Conservation (phyloP, 1,140 invertebrate species). For the Atta colombica region DNA sequence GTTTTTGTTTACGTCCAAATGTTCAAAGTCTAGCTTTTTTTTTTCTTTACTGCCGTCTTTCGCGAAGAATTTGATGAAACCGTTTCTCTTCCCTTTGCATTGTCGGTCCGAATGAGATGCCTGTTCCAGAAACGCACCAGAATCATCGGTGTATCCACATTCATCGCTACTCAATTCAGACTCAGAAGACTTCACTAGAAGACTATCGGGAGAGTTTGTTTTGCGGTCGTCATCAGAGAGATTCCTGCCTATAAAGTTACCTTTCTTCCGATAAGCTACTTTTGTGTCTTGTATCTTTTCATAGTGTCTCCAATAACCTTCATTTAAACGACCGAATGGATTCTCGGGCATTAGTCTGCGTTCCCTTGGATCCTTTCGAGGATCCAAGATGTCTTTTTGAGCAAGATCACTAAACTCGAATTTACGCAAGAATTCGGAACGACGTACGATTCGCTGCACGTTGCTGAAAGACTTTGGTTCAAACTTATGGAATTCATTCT, state of each 20-base stretch:
- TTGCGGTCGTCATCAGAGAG: slow-evolving; percentile 84
- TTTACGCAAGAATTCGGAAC: slow-evolving; percentile 82
- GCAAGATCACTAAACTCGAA: slow-evolving; percentile 72
- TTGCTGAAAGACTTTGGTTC: slow-evolving; percentile 70
- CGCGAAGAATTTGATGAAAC: slow-evolving; percentile 84
- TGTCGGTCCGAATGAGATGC: slow-evolving; percentile 76
- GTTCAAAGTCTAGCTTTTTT: slow-evolving; percentile 68
- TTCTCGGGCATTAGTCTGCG: slow-evolving; percentile 71
- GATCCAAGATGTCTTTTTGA: slow-evolving; percentile 45
- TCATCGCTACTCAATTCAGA: slow-evolving; percentile 85
- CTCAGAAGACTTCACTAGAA: slow-evolving; percentile 84
- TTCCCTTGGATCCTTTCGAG: slow-evolving; percentile 57
- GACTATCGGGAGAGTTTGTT: slow-evolving; percentile 84
- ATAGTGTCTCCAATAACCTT: slow-evolving; percentile 73
- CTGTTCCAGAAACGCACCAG: slow-evolving; percentile 84
- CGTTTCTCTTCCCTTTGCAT: slow-evolving; percentile 71
- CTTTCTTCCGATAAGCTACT: slow-evolving; percentile 56
- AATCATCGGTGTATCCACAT: slow-evolving; percentile 85
- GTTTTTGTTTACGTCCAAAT: slow-evolving; percentile 80
- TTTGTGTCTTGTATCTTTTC: slow-evolving; percentile 70
- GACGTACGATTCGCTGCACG: slow-evolving; percentile 78
- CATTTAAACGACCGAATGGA: slow-evolving; percentile 55
- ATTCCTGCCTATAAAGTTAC: slow-evolving; percentile 64
- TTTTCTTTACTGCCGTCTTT: slow-evolving; percentile 77
- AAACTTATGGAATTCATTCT: slow-evolving; percentile 78